Evolutionary conservation across 2,888 invertebrate genomes (phyloP).

Genomic region (Orthonevra nobilis): DNA sequence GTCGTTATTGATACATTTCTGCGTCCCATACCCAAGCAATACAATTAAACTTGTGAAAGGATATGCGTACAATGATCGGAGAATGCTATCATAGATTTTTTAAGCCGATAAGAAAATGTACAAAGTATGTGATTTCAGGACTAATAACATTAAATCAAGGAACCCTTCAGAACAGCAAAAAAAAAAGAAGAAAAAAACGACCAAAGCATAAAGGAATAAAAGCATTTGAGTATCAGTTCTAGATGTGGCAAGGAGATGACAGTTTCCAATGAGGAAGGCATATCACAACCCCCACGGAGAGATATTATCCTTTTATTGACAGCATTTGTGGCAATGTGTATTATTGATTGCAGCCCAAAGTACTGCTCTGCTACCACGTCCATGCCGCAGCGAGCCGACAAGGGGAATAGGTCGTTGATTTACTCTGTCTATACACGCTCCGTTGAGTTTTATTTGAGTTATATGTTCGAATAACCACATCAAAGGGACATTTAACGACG

Average conservation of each 20-base stretch:
- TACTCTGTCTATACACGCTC: slow-evolving; percentile 50
- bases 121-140: slow-evolving; percentile 48
- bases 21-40: slow-evolving; percentile 29
- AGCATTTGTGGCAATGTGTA: slow-evolving; percentile 58
- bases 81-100: slow-evolving; percentile 24
- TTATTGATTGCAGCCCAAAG: slow-evolving; percentile 66
- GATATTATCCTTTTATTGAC: slow-evolving; percentile 66
- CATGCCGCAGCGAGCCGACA: slow-evolving; percentile 3
- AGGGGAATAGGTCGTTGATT: slow-evolving; percentile 37
- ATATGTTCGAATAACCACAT: slow-evolving; percentile 53
- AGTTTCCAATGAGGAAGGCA: slow-evolving; percentile 11
- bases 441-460: slow-evolving; percentile 47
- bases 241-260: slow-evolving; percentile 52
- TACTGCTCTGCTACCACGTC: slow-evolving; percentile 45
- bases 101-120: slow-evolving; percentile 52
- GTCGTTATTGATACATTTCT: slow-evolving; percentile 40
- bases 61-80: neutral
- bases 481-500: slow-evolving; percentile 58
- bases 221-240: slow-evolving; percentile 50
- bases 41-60: slow-evolving; percentile 41
- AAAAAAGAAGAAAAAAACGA: neutral
- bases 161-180: slow-evolving; percentile 31
- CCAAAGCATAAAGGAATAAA: slow-evolving; percentile 1
- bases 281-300: slow-evolving; percentile 40
- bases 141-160: slow-evolving; percentile 66